phyloP scores from a whole-genome alignment of 2,113 vertebrate species.

The Notechis scutatus region DNA sequence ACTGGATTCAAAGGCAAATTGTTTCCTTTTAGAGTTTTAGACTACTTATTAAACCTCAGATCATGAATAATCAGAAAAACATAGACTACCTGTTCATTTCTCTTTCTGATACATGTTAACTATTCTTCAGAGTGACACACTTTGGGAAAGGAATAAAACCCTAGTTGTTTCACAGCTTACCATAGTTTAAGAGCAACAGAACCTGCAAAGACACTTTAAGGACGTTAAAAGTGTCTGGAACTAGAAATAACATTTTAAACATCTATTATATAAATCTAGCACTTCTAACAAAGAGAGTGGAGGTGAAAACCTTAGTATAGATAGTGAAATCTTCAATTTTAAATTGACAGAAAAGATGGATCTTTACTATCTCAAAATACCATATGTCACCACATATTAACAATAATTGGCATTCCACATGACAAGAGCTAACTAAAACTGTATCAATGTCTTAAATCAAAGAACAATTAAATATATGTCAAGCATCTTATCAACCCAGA shows the following conservation, averaged over 20 bases:
- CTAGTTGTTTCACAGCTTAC: neutral
- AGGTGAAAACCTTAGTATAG: slow-evolving; percentile 38
- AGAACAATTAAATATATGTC: slow-evolving; percentile 17
- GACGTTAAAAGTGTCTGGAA: neutral
- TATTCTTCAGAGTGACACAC: neutral
- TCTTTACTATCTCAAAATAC: slow-evolving; percentile 54
- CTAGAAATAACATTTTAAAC: slow-evolving; percentile 41
- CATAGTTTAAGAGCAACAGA: neutral
- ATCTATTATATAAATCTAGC: slow-evolving; percentile 42
- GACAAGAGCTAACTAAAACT: slow-evolving; percentile 51
- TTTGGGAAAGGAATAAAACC: neutral
- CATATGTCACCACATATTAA: slow-evolving; percentile 52
- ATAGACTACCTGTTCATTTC: too few relatives aligned
- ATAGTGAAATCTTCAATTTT: slow-evolving; percentile 38
- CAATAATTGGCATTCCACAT: slow-evolving; percentile 46
- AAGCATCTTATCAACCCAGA: slow-evolving; percentile 32
- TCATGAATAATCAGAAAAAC: too few relatives aligned
- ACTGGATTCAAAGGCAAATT: too few relatives aligned
- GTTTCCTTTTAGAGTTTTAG: too few relatives aligned
- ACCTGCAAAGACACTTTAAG: neutral
- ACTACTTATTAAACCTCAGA: too few relatives aligned
- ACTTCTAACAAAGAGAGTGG: slow-evolving; percentile 48
- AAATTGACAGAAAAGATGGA: slow-evolving; percentile 50
- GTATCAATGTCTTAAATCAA: slow-evolving; percentile 43
- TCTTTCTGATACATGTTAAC: neutral